Base-by-base conservation (phyloP, 2,113 vertebrate genomes). In the Siphamia tubifer region DNA sequence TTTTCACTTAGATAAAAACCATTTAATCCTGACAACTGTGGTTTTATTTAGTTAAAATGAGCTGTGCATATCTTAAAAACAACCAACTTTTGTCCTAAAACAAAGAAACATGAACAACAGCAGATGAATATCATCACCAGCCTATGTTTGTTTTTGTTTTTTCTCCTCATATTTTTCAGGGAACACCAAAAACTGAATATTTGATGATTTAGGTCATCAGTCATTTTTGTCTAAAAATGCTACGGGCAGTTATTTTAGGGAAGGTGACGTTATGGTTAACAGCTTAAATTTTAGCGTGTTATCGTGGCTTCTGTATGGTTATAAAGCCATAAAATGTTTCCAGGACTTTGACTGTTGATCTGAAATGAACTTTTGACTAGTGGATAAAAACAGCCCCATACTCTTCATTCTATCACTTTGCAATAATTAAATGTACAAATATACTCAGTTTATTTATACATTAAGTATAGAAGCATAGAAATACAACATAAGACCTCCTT, bases 271-370 rank as follows among this genome's bases (percentile, higher is more conserved):
- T n/a, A n/a, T n/a, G 28, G 10, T 30, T 5, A 51, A 5, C 17
- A 19, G 2, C 3, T 7, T 20, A 9, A 3, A 7, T 20, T 20
- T 40, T 3, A 31, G 27, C 27, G 30, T 34, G n/a, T 68, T 48
- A 40, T 67, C 19, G 28, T 47, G 8, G 45, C 39, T 16, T 61
- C 47, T 38, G 3, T 17, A 0, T 5, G 25, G 15, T 56, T 51
- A 10, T 42, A 24, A 66, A 16, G 47, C 53, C 62, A 75, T 89
- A 89, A 86, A 86, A 21, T 32, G 25, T 38, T 16, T 2, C 3
- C 4, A 52, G 78, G 78, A 90, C 82, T 79, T 87, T 85, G 86
- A 77, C 73, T 74, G 10, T 19, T 1, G 38, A 4, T 25, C 7
- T 16, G 2, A 15, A 58, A 24, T 30, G 9, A 67, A 55, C 24